A percentile compares a stretch with the other conserved stretches of the same genome.
These are phyloP conservation scores for Watsonalla binaria DNA, from an alignment of 2,888 invertebrate genomes.

Conservation along the genomic window DNA sequence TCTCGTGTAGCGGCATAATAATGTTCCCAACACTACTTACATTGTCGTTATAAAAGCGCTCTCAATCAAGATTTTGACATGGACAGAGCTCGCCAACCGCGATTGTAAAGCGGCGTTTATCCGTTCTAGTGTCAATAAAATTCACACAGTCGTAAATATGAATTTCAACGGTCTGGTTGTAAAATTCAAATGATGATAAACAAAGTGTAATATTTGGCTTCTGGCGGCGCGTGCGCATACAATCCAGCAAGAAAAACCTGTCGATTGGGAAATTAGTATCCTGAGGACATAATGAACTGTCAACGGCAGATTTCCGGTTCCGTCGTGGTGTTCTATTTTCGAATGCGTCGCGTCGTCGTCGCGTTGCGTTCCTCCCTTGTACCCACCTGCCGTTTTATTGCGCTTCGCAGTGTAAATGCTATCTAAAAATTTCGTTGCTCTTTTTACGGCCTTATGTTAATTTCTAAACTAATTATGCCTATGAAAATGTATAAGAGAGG, in stretches of 20 bases:
- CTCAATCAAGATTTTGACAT: conserved; percentile 54
- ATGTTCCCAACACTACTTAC: conserved; percentile 34
- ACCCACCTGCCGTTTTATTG: conserved; percentile 66
- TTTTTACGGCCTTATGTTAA: conserved; percentile 76
- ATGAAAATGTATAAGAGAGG: conserved; percentile 74
- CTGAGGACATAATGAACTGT: conserved; percentile 74
- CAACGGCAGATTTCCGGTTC: conserved; percentile 74
- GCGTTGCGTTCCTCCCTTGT: conserved; percentile 29
- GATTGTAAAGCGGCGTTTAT: conserved; percentile 40
- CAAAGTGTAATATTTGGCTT: conserved; percentile 41
- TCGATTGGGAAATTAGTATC: conserved; percentile 69
- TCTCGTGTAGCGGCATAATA: conserved; percentile 36
- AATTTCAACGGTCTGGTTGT: conserved; percentile 59
- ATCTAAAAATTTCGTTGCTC: conserved; percentile 74
- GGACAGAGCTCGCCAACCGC: conserved; percentile 44
- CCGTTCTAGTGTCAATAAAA: conserved; percentile 55
- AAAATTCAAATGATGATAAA: conserved; percentile 66
- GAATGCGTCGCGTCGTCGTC: conserved; percentile 54
- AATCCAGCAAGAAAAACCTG: conserved; percentile 53
- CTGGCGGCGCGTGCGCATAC: conserved; percentile 25
- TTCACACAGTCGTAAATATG: conserved; percentile 59
- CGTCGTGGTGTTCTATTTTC: conserved; percentile 70
- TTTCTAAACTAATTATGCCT: conserved; percentile 76
- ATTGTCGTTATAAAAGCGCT: conserved; percentile 52
- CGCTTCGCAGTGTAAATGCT: conserved; percentile 60